Percentiles rank a stretch among this genome's conserved stretches.
These are phyloP conservation scores for Hippocampus mohnikei DNA, from an alignment of 2,113 vertebrate genomes.

Conservation along the genomic window DNA sequence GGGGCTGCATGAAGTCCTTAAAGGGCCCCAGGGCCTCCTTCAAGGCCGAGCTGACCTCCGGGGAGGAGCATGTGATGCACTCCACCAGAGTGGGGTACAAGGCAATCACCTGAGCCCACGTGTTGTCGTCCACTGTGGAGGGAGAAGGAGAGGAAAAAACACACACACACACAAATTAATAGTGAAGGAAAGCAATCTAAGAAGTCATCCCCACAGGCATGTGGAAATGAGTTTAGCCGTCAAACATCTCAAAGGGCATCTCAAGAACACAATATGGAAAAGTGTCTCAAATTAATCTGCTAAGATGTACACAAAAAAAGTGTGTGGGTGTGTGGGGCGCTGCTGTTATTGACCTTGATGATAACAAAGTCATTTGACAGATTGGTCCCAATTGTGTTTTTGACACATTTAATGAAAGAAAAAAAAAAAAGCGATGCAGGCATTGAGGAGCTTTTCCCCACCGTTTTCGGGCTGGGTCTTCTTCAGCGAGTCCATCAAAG, in stretches of 20 bases:
- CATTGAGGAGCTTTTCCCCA: constrained; percentile 63
- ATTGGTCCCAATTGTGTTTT: constrained; percentile 30
- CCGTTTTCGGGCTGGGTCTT: constrained; percentile 98
- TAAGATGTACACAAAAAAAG: background rate
- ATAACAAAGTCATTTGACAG: constrained; percentile 31
- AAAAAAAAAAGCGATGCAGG: background rate
- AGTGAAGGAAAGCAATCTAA: constrained; percentile 40
- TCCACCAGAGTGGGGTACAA: constrained; percentile 96
- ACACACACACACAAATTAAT: constrained; percentile 9
- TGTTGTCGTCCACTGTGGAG: constrained; percentile 88
- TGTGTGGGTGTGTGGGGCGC: no score
- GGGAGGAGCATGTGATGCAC: constrained; percentile 94
- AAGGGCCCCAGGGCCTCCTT: constrained; percentile 96
- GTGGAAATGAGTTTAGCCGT: constrained; percentile 30
- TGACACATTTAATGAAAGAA: constrained; percentile 36
- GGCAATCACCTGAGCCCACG: constrained; percentile 95
- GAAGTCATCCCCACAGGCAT: constrained; percentile 35
- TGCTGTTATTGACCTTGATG: constrained; percentile 44
- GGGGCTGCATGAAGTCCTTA: constrained; percentile 99
- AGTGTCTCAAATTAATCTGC: constrained; percentile 30
- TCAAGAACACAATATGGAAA: constrained; percentile 35
- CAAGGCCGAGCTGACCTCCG: constrained; percentile 93
- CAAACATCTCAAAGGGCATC: constrained; percentile 48
- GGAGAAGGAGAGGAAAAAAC: constrained; percentile 5
- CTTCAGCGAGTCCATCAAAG: constrained; percentile 98